These are phyloP conservation scores for Taeniopygia guttata DNA, from an alignment of 2,797 vertebrate species.

Conservation along the genomic window DNA sequence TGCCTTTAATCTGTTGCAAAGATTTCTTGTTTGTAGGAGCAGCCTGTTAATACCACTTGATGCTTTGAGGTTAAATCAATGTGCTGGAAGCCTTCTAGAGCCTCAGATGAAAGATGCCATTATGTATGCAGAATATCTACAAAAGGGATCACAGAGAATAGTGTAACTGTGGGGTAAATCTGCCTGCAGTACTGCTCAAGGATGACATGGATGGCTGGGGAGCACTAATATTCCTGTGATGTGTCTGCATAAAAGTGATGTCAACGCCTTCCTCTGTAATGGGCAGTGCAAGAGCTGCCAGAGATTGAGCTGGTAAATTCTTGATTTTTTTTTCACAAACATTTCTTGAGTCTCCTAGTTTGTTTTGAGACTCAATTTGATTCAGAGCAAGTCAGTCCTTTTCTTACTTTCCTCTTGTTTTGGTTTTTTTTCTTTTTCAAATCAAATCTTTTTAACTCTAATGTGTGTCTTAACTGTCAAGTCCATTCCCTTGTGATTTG, in stretches of 20 bases:
- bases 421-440: background rate
- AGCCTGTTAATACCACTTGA: background rate
- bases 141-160: background rate
- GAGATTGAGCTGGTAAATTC: background rate
- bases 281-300: background rate
- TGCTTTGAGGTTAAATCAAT: constrained; percentile 21
- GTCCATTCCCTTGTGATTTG: background rate
- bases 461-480: background rate
- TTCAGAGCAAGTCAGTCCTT: background rate
- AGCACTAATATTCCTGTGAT: background rate
- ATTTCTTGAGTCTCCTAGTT: background rate
- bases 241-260: background rate
- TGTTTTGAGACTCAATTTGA: background rate
- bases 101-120: background rate
- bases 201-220: background rate
- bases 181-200: background rate
- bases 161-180: background rate
- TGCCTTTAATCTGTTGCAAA: background rate
- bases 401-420: background rate
- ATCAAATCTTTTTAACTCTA: constrained; percentile 8
- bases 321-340: background rate
- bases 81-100: background rate
- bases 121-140: background rate
- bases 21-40: background rate
- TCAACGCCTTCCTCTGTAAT: background rate